phyloP scores from a whole-genome alignment of 2,113 vertebrate genomes.

The Dromaius novaehollandiae region DNA sequence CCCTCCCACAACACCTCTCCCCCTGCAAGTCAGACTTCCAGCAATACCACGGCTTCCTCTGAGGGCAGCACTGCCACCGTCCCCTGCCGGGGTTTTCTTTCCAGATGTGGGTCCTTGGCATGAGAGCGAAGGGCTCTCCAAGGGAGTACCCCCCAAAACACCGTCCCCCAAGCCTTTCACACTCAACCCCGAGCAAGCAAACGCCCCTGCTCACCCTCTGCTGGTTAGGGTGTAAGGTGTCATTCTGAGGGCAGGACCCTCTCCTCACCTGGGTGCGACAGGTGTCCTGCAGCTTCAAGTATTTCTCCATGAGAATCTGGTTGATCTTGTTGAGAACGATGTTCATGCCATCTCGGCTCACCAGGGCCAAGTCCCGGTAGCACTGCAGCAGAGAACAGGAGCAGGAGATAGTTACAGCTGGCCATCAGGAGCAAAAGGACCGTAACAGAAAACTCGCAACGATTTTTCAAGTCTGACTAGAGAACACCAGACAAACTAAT shows the following conservation, averaged over 20 bases:
- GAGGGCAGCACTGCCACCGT: rapidly evolving
- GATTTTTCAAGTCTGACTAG: background rate
- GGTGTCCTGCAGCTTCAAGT: conserved; percentile 91
- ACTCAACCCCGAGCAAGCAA: background rate
- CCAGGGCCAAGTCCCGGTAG: conserved; percentile 91
- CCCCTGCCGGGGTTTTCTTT: background rate
- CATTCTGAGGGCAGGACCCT: background rate
- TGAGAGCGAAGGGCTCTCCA: background rate
- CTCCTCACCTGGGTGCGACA: conserved; percentile 82
- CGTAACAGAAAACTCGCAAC: rapidly evolving
- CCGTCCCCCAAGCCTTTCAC: rapidly evolving
- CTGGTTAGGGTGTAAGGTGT: background rate
- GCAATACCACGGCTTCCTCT: rapidly evolving
- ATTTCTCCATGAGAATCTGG: conserved; percentile 97
- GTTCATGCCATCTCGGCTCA: conserved; percentile 93
- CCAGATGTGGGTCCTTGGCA: background rate
- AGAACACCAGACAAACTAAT: rapidly evolving
- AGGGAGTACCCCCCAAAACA: no score
- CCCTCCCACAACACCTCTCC: rapidly evolving
- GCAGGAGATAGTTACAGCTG: background rate
- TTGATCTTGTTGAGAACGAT: conserved; percentile 93
- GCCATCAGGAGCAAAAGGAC: background rate
- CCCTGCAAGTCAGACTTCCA: background rate
- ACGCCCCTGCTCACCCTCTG: background rate
- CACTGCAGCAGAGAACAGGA: conserved; percentile 72